Percentiles rank a stretch among this genome's conserved stretches.
Evolutionary conservation across 2,888 invertebrate species (phyloP).

Genomic region (Neria commutata): DNA sequence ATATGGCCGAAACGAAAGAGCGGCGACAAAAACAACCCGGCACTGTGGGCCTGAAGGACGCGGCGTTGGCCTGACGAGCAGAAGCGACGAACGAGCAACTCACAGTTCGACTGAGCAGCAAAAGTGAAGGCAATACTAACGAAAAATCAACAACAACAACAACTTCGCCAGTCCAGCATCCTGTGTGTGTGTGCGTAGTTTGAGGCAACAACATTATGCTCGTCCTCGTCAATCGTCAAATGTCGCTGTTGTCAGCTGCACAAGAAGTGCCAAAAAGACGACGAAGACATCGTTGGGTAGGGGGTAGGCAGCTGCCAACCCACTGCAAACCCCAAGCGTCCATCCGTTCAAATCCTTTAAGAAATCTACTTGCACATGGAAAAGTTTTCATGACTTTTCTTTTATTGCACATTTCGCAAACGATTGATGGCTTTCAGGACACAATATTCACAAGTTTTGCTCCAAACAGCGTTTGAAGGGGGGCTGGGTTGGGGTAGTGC

Average conservation of each 20-base stretch:
- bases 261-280: constrained; percentile 34
- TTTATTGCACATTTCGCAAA: constrained; percentile 58
- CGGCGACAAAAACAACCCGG: neutral
- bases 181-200: neutral
- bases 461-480: constrained; percentile 20
- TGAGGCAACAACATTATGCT: neutral
- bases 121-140: neutral
- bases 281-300: constrained; percentile 25
- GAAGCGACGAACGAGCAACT: constrained; percentile 1
- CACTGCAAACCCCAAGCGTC: constrained; percentile 13
- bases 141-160: constrained; percentile 33
- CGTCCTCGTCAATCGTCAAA: constrained; percentile 57
- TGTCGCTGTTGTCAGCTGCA: constrained; percentile 53
- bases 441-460: constrained; percentile 55
- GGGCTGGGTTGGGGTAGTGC: constrained; percentile 14
- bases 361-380: constrained; percentile 53
- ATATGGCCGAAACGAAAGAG: constrained; percentile 36
- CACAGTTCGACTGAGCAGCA: neutral
- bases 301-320: constrained; percentile 26
- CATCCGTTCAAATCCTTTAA: constrained; percentile 21
- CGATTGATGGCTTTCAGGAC: constrained; percentile 60
- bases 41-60: constrained; percentile 1
- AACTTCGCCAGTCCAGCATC: constrained; percentile 13
- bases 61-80: neutral
- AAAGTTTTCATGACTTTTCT: constrained; percentile 58